Base-by-base conservation (phyloP, 2,797 vertebrate genomes). In the Notolabrus celidotus region DNA sequence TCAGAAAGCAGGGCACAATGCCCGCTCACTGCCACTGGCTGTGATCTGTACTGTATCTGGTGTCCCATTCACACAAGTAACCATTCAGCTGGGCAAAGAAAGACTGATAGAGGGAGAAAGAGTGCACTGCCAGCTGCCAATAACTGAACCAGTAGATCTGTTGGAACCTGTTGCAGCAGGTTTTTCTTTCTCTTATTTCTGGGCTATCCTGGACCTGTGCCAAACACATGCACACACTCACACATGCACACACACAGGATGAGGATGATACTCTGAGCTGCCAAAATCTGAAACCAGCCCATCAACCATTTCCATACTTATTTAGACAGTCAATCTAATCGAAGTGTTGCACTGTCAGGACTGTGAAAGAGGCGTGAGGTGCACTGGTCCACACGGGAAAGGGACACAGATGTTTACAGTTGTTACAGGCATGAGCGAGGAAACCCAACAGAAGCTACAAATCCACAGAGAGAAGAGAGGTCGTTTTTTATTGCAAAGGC, bases 141-240 rank as follows among this genome's bases (percentile, higher is more conserved):
- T 83, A 82, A 80, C 80, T 86, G 73, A 73, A 88, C 85, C 64
- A 67, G 62, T 68, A 79, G 77, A 83, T 73, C 77, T 86, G 79
- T 75, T 67, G 73, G 80, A 90, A 93, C 94, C 89, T 95, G 94
- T 94, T 91, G 84, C 73, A 88, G 86, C 94, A 94, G 87, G 93
- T 91, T 87, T 88, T 87, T 79, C 78, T 81, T 85, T 90, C 78
- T 88, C 87, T 87, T 88, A 87, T 82, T 83, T 67, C 86, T 86
- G 71, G 67, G 71, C 84, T 83, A 77, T 77, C 66, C 79, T 93
- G 92, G 92, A 88, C 59, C 6, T 50, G 71, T 64, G 90, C 92
- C 93, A 92, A 27, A 87, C 8, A 68, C 67, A 76, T 49, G 66
- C 45, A 62, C 70, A 34, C 45, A 58, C 62, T 57, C 49, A 59